Evolutionary conservation across 64 coral and sea anemone genomes (phyloP).

Genomic region (Hydrozoanthus tunicans): DNA sequence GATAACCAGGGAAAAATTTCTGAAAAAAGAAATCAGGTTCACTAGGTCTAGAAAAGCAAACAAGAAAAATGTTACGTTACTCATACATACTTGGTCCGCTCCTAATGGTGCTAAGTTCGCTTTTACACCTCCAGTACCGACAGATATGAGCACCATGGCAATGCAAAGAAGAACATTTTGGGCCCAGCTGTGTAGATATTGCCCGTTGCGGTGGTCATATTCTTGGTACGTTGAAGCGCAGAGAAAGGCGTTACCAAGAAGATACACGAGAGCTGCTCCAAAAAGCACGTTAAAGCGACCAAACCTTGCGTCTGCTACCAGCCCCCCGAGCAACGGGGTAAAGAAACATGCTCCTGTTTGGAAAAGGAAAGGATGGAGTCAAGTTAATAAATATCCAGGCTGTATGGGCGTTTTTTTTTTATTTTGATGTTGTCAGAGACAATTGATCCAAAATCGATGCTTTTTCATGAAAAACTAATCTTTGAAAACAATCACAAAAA

Average conservation of each 20-base stretch:
- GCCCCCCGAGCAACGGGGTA: constrained; percentile 71
- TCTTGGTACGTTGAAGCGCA: constrained; percentile 43
- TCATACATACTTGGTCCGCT: constrained; percentile 19
- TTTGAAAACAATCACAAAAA: too few species aligned
- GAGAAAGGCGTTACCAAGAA: constrained; percentile 51
- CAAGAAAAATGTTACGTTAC: too few species aligned
- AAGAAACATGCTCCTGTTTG: constrained; percentile 67
- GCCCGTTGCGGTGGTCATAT: not conserved
- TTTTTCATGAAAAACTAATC: too few species aligned
- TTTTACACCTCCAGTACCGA: constrained; percentile 31
- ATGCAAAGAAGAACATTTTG: constrained; percentile 15
- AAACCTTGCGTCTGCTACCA: constrained; percentile 45
- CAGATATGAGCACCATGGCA: constrained; percentile 21
- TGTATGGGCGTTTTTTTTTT: too few species aligned
- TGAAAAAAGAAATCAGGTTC: too few species aligned
- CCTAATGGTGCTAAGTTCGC: constrained; percentile 32
- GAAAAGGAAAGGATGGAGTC: not conserved
- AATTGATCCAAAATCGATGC: too few species aligned
- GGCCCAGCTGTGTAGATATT: not conserved
- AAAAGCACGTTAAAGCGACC: constrained; percentile 78
- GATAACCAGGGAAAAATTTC: too few species aligned
- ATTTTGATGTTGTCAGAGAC: too few species aligned
- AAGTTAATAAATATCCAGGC: not conserved
- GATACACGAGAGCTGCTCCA: constrained; percentile 60
- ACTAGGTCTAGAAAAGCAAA: too few species aligned